A percentile compares a stretch with the other conserved stretches of the same genome.
These are phyloP conservation scores for Prionailurus viverrinus DNA, from an alignment of 2,113 vertebrate genomes.

Conservation along the genomic window DNA sequence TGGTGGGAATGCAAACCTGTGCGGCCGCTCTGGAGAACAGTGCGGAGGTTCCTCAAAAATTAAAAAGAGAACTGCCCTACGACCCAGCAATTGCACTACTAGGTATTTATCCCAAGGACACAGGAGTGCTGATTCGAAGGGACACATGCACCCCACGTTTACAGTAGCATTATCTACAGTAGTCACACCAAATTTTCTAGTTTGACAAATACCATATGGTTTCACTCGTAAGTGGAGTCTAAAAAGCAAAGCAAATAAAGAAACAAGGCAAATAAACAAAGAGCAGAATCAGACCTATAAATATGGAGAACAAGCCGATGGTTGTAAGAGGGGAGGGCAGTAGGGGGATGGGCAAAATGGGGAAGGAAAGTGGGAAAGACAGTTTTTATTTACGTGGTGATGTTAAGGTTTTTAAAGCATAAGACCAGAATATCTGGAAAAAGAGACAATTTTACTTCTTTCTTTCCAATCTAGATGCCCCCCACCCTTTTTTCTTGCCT, in stretches of 20 bases:
- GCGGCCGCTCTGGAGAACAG: background rate
- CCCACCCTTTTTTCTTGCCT: background rate
- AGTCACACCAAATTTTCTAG: background rate
- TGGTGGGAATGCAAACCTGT: background rate
- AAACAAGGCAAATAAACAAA: background rate
- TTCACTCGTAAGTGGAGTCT: background rate
- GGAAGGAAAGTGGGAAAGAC: background rate
- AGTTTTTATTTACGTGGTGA: background rate
- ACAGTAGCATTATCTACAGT: background rate
- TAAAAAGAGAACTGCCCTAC: background rate
- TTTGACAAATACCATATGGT: background rate
- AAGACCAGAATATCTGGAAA: background rate
- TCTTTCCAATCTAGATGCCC: background rate
- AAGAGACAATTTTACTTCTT: background rate
- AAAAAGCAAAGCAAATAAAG: background rate
- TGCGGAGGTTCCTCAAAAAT: background rate
- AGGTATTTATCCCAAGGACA: background rate
- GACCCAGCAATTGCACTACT: background rate
- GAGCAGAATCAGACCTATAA: background rate
- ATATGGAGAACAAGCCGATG: background rate
- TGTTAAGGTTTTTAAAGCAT: background rate
- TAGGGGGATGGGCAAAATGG: background rate
- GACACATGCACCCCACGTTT: background rate
- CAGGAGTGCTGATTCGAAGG: background rate
- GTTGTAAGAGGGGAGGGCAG: background rate